Percentiles rank a stretch among this genome's conserved stretches.
phyloP scores from a whole-genome alignment of 2,797 vertebrate species.

The Cossypha caffra region DNA sequence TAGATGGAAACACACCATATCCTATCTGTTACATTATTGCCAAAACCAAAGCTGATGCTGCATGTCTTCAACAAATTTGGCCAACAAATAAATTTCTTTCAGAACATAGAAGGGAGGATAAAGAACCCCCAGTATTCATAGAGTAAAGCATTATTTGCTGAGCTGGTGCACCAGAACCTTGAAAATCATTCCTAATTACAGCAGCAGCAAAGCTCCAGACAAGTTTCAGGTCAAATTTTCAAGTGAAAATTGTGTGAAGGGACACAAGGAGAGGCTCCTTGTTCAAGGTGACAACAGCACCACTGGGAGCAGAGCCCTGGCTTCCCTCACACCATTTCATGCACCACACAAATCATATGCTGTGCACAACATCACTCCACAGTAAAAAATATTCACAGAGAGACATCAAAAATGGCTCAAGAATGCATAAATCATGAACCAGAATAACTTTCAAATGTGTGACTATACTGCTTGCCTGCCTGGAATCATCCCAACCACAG shows the following conservation, averaged over 20 bases:
- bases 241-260: neutral
- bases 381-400: neutral
- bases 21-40: neutral
- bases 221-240: neutral
- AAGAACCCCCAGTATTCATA: neutral
- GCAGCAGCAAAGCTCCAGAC: neutral
- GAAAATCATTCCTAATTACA: neutral
- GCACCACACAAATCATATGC: fast-evolving
- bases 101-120: neutral
- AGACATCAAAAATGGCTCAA: neutral
- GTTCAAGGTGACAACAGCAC: neutral
- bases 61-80: neutral
- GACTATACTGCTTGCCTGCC: neutral
- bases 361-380: neutral
- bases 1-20: neutral
- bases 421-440: neutral
- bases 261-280: neutral
- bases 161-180: neutral
- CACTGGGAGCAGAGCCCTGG: neutral
- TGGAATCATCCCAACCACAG: neutral
- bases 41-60: neutral
- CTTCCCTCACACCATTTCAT: neutral
- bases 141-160: neutral
- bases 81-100: neutral
- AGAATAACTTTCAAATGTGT: neutral